Evolutionary conservation across 1,140 invertebrate genomes (phyloP).

Genomic region (Drosophila parvula): DNA sequence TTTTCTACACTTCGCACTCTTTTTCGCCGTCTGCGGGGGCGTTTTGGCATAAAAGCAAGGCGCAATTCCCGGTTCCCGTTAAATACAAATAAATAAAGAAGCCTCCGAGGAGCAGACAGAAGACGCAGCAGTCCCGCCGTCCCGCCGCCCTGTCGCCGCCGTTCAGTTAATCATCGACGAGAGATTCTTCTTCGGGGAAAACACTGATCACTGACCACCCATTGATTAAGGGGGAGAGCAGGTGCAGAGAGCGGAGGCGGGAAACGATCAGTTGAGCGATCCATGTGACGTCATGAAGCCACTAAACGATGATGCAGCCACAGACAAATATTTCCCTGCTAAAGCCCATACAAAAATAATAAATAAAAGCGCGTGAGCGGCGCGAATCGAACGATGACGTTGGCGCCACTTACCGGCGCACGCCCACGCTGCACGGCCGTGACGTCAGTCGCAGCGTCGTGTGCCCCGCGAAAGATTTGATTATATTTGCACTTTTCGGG

Average conservation of each 20-base stretch:
- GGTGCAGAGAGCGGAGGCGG: neutral
- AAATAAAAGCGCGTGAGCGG: constrained; percentile 26
- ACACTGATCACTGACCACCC: constrained; percentile 50
- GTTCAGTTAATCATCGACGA: constrained; percentile 48
- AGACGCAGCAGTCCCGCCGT: constrained; percentile 19
- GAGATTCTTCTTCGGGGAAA: constrained; percentile 39
- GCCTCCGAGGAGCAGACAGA: constrained; percentile 41
- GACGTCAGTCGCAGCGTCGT: constrained; percentile 55
- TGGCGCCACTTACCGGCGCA: constrained; percentile 47
- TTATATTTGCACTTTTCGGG: constrained; percentile 34
- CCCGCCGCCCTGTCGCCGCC: too few species aligned
- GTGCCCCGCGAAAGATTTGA: constrained; percentile 32
- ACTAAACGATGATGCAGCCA: constrained; percentile 28
- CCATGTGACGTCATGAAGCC: constrained; percentile 47
- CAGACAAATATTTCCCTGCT: constrained; percentile 21
- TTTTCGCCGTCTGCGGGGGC: constrained; percentile 32
- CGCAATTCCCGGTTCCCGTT: constrained; percentile 57
- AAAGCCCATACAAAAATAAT: constrained; percentile 21
- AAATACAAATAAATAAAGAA: constrained; percentile 74
- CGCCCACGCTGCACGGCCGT: constrained; percentile 37
- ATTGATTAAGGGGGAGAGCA: constrained; percentile 2
- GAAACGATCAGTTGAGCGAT: constrained; percentile 27
- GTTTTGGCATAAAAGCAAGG: constrained; percentile 52
- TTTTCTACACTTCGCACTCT: constrained; percentile 5
- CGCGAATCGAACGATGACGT: constrained; percentile 53